Conservation (phyloP, 2,797 vertebrate genomes). For the Cirrhinus mrigala region DNA sequence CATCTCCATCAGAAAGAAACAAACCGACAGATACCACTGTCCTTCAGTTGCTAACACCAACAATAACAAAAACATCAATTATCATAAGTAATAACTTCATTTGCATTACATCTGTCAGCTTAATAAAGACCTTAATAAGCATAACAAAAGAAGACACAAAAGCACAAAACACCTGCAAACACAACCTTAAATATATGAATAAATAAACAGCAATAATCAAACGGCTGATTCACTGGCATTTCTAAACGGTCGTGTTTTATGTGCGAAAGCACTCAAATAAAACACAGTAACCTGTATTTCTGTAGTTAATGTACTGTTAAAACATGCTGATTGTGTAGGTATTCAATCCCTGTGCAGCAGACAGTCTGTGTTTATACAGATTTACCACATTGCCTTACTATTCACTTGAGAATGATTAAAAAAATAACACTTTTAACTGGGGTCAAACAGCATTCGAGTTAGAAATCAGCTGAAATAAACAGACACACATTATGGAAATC, state of each 20-base stretch:
- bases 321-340: background rate
- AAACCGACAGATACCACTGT: constrained; percentile 6
- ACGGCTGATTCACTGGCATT: background rate
- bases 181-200: constrained; percentile 7
- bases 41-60: background rate
- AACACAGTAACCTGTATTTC: background rate
- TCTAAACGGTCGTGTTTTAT: background rate
- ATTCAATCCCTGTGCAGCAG: background rate
- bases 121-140: constrained; percentile 43
- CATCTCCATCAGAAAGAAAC: constrained; percentile 29
- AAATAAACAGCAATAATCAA: constrained; percentile 21
- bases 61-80: constrained; percentile 31
- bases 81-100: constrained; percentile 55
- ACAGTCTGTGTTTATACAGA: background rate
- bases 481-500: background rate
- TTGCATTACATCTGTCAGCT: constrained; percentile 37
- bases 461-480: background rate
- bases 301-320: background rate
- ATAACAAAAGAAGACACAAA: constrained; percentile 33
- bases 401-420: background rate
- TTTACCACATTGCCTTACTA: background rate
- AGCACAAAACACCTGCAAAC: constrained; percentile 26
- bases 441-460: background rate
- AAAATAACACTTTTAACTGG: background rate
- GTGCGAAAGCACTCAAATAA: background rate